Base-by-base conservation (phyloP, 1,140 invertebrate genomes). In the Anoplophora glabripennis region DNA sequence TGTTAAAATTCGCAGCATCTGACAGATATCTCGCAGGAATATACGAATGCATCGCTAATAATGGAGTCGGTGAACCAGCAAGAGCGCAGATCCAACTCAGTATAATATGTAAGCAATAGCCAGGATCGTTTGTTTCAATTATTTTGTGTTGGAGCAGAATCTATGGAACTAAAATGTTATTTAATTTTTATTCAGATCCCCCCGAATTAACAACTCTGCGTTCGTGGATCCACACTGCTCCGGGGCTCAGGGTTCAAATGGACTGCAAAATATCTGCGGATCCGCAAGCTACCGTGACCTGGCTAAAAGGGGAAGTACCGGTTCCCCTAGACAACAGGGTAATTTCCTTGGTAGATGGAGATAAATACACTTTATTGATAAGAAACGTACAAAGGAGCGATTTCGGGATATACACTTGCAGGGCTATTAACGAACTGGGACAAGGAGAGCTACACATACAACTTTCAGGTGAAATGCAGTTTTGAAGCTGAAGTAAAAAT, bases 361-460 rank as follows among this genome's bases (percentile, higher is more conserved):
- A 84, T 53, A 77, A 82, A 34, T 81, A 91, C 63, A 81, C 80
- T 62, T 72, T 93, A 21, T 79, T 88, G 34, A 85, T 93, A 55
- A 80, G 82, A 42, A 83, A 81, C n/a, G 85, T 90, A 0, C 79
- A 81, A 9, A 79, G 79, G 40, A 75, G 77, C 1, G 90, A 94
- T 73, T 84, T 92, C 54, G 90, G 89, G 0, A 82, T 83, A 61
- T 93, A 92, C 69, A 83, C 86, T 0, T 93, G 90, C 72, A 79
- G 83, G 21, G 90, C 89, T 0, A 82, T 84, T 34, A 94, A 93
- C 72, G 80, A 80, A 12, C 71, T 89, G 7, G 90, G 89, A 1
- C 75, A 74, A 51, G 68, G 66, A 2, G 70, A 74, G 64, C 21
- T 75, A 3, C 63, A 72, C 28, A 74, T 75, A 56, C 75, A 76